These are phyloP conservation scores for Andrena bucephala DNA, from an alignment of 2,888 invertebrate genomes.

Conservation along the genomic window DNA sequence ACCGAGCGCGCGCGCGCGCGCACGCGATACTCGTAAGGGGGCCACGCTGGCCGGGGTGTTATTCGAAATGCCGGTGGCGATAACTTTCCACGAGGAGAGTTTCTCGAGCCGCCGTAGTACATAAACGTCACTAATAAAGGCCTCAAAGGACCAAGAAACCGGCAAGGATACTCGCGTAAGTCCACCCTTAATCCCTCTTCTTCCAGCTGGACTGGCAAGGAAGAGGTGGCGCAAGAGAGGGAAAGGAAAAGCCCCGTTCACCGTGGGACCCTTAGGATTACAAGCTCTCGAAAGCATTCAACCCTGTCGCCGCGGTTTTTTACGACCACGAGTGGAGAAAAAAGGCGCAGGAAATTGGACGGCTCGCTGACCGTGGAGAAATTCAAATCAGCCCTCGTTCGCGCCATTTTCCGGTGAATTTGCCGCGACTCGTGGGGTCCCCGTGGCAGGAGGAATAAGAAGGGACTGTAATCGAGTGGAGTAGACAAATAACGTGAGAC, in stretches of 20 bases:
- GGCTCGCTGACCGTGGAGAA: constrained; percentile 13
- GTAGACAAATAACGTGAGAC: constrained; percentile 18
- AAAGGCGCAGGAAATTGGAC: constrained; percentile 4
- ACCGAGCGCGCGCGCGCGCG: constrained; percentile 15
- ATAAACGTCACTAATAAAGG: constrained; percentile 64
- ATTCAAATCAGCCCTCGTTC: constrained; percentile 25
- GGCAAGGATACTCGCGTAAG: constrained; percentile 51
- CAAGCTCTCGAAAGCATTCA: constrained; percentile 49
- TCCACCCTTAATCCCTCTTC: constrained; percentile 56
- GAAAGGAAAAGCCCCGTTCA: constrained; percentile 32
- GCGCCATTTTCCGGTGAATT: background rate
- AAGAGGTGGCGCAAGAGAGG: background rate
- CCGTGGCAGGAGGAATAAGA: background rate
- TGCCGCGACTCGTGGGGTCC: background rate
- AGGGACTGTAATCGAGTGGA: background rate
- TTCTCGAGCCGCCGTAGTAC: constrained; percentile 37
- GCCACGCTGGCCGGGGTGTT: constrained; percentile 7
- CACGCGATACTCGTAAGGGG: background rate
- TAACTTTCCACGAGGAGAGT: constrained; percentile 33
- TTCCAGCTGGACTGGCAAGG: constrained; percentile 52
- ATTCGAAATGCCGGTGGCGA: constrained; percentile 11
- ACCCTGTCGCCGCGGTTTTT: constrained; percentile 28
- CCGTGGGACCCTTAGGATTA: constrained; percentile 54
- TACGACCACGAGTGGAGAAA: background rate
- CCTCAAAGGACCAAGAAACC: constrained; percentile 35